These are phyloP conservation scores for Steatocranus sp. DNA, from an alignment of 2,797 vertebrate species.

Conservation along the genomic window DNA sequence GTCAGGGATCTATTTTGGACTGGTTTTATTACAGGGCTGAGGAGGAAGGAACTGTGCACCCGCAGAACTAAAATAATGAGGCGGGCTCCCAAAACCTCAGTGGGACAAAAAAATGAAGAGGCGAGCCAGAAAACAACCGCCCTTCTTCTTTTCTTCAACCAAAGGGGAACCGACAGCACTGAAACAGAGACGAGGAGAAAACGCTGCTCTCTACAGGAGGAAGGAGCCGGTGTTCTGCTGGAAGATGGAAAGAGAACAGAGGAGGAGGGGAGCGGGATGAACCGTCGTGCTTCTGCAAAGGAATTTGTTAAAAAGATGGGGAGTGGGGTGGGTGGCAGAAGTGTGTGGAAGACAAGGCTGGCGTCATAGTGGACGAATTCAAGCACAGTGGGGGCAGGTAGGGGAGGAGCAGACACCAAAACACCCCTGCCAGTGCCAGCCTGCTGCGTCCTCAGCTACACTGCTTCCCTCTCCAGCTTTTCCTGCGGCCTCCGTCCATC, in stretches of 20 bases:
- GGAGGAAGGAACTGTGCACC: conserved; percentile 59
- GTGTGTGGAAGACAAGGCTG: conserved; percentile 52
- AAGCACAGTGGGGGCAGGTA: conserved; percentile 20
- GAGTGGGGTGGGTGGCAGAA: conserved; percentile 8
- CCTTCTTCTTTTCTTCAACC: conserved; percentile 21
- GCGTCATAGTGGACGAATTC: conserved; percentile 33
- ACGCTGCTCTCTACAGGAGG: conserved; percentile 7
- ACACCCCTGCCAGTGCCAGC: conserved; percentile 6
- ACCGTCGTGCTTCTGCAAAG: background rate
- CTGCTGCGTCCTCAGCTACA: background rate
- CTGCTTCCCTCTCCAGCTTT: background rate
- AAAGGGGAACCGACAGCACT: conserved; percentile 3
- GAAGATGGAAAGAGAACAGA: conserved; percentile 15
- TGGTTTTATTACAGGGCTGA: conserved; percentile 68
- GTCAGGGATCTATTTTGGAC: conserved; percentile 61
- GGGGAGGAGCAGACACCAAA: conserved; percentile 16
- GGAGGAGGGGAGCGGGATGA: background rate
- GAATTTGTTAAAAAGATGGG: background rate
- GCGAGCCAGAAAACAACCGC: conserved; percentile 21
- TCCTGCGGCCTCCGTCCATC: background rate
- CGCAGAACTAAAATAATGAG: conserved; percentile 62
- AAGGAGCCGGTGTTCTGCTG: background rate
- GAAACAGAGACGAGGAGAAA: conserved; percentile 1
- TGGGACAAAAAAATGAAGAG: conserved; percentile 39
- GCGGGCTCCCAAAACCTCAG: conserved; percentile 58